phyloP scores from a whole-genome alignment of 2,113 vertebrate genomes.

The Colinus virginianus region DNA sequence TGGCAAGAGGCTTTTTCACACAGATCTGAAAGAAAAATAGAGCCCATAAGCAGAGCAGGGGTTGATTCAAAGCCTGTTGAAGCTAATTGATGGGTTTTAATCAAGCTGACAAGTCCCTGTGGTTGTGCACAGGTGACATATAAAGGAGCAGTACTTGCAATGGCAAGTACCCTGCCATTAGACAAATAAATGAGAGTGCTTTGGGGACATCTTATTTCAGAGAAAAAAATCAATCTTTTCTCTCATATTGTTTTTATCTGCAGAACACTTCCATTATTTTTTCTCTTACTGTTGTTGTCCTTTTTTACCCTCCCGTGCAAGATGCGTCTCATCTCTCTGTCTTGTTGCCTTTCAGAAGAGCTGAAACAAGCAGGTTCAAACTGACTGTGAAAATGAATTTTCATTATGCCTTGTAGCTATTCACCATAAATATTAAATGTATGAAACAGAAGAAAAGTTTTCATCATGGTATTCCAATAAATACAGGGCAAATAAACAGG shows the following conservation, averaged over 20 bases:
- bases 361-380: slow-evolving; percentile 43
- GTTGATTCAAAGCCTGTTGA: not conserved
- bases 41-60: not conserved
- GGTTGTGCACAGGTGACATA: not conserved
- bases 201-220: slow-evolving; percentile 1
- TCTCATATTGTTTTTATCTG: slow-evolving; percentile 18
- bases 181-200: slow-evolving; percentile 8
- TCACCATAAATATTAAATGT: slow-evolving; percentile 52
- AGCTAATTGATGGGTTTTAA: slow-evolving; percentile 26
- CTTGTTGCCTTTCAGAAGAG: slow-evolving; percentile 6
- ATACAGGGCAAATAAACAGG: slow-evolving; percentile 8
- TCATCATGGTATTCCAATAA: not conserved
- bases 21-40: not conserved
- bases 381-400: slow-evolving; percentile 55
- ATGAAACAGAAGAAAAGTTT: slow-evolving; percentile 1
- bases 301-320: not conserved
- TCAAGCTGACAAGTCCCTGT: not conserved
- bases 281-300: not conserved
- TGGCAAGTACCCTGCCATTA: not conserved
- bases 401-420: slow-evolving; percentile 39
- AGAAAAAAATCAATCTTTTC: not conserved
- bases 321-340: not conserved
- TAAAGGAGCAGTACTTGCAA: not conserved
- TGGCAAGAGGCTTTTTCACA: slow-evolving; percentile 42
- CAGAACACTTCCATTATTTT: slow-evolving; percentile 38